A percentile compares a stretch with the other conserved stretches of the same genome.
These are phyloP conservation scores for Notodonta dromedarius DNA, from an alignment of 2,888 invertebrate species.

Conservation along the genomic window DNA sequence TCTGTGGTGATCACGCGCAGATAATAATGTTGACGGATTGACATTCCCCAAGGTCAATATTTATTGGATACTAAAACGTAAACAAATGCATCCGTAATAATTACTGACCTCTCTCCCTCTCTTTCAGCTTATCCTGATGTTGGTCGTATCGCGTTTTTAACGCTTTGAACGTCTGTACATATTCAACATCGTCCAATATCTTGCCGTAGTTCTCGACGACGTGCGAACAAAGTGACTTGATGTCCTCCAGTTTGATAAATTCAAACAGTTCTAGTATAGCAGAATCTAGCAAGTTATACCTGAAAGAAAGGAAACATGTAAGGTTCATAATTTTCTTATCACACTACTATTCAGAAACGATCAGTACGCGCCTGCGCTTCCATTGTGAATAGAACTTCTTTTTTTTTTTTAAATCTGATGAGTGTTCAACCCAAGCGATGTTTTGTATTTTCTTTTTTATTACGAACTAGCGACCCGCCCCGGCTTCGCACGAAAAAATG, in stretches of 20 bases:
- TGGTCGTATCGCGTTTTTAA: slow-evolving; percentile 95
- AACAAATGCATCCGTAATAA: background rate
- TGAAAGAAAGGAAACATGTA: slow-evolving; percentile 45
- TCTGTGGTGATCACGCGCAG: slow-evolving; percentile 5
- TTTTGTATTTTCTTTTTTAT: too few relatives aligned
- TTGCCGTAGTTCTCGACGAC: slow-evolving; percentile 98
- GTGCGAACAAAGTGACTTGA: slow-evolving; percentile 95
- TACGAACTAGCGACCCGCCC: too few relatives aligned
- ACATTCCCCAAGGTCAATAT: slow-evolving; percentile 5
- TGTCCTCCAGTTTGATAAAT: slow-evolving; percentile 97
- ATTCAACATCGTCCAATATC: slow-evolving; percentile 96
- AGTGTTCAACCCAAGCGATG: too few relatives aligned
- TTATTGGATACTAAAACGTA: background rate
- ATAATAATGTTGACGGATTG: slow-evolving; percentile 5
- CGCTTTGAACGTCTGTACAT: slow-evolving; percentile 99
- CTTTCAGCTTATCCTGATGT: slow-evolving; percentile 95
- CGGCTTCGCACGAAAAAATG: too few relatives aligned
- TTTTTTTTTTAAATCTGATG: too few relatives aligned
- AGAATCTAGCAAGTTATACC: slow-evolving; percentile 98
- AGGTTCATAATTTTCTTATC: background rate
- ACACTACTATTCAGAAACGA: too few relatives aligned
- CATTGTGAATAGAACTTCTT: too few relatives aligned
- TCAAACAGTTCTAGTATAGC: slow-evolving; percentile 99
- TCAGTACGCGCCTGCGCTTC: too few relatives aligned
- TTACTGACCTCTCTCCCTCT: slow-evolving; percentile 88